A percentile compares a stretch with the other conserved stretches of the same genome.
These are phyloP conservation scores for Druon quercuslanigerum DNA, from an alignment of 1,140 invertebrate species.

Conservation along the genomic window DNA sequence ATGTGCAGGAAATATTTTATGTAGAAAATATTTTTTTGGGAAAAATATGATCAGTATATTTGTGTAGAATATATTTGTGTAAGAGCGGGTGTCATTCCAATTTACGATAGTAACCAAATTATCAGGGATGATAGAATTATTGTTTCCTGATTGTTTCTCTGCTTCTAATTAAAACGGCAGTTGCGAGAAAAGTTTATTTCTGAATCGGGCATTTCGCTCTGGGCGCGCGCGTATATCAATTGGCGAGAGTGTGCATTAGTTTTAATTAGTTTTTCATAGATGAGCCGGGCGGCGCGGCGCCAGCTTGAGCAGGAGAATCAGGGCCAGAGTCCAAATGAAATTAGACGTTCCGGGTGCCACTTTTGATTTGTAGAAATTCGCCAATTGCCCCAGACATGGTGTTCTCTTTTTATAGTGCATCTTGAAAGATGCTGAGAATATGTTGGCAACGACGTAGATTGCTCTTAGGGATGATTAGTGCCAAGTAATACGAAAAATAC, in stretches of 20 bases:
- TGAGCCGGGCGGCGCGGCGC: background rate
- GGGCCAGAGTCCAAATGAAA: slow-evolving; percentile 29
- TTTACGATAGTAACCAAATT: too few relatives aligned
- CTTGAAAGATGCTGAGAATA: slow-evolving; percentile 35
- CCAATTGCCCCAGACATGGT: background rate
- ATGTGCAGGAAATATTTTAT: too few relatives aligned
- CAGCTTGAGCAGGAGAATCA: background rate
- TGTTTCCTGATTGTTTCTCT: too few relatives aligned
- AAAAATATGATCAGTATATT: too few relatives aligned
- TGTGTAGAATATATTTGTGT: too few relatives aligned
- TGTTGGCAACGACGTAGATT: slow-evolving; percentile 37
- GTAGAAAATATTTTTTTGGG: too few relatives aligned
- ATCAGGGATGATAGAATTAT: too few relatives aligned
- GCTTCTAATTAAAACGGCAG: slow-evolving; percentile 1
- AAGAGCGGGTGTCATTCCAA: too few relatives aligned
- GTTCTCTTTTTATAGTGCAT: slow-evolving; percentile 22
- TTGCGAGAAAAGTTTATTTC: slow-evolving; percentile 51
- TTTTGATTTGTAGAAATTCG: slow-evolving; percentile 17
- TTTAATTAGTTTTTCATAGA: slow-evolving; percentile 54
- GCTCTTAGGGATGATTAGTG: slow-evolving; percentile 26
- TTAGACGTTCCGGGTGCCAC: slow-evolving; percentile 7
- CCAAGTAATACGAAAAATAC: slow-evolving; percentile 29
- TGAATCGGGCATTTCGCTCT: slow-evolving; percentile 43
- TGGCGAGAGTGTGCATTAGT: slow-evolving; percentile 46
- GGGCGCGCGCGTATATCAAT: slow-evolving; percentile 45